phyloP scores from a whole-genome alignment of 1,140 invertebrate genomes.

The Drosophila kikkawai region DNA sequence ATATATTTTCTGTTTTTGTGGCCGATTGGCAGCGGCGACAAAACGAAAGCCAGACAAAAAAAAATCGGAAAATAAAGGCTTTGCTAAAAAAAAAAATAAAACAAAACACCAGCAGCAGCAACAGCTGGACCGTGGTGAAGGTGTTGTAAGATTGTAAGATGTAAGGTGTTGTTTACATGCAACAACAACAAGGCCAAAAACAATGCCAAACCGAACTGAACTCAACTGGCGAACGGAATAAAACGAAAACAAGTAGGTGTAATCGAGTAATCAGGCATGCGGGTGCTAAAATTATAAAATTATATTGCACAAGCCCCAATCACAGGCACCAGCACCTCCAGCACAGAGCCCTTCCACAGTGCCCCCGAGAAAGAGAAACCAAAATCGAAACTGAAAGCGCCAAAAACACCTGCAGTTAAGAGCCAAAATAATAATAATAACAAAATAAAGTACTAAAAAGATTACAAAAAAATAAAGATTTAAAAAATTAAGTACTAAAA shows the following conservation, averaged over 20 bases:
- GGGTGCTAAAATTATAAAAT: constrained; percentile 75
- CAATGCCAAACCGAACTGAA: constrained; percentile 22
- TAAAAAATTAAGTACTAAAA: no score
- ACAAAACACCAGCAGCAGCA: constrained; percentile 37
- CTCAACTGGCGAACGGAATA: constrained; percentile 4
- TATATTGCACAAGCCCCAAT: constrained; percentile 62
- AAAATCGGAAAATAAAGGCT: constrained; percentile 11
- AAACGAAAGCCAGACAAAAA: constrained; percentile 25
- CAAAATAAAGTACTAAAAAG: no score
- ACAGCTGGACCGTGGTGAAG: constrained; percentile 77
- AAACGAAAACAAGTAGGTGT: constrained; percentile 47
- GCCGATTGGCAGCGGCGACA: constrained; percentile 27
- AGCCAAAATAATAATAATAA: neutral
- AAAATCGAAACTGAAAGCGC: neutral
- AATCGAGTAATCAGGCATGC: constrained; percentile 77
- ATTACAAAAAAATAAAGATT: no score
- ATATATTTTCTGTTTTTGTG: constrained; percentile 10
- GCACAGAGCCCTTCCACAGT: constrained; percentile 2
- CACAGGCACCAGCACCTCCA: constrained; percentile 1
- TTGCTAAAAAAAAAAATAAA: constrained; percentile 9
- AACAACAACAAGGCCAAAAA: constrained; percentile 42
- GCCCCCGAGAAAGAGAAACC: neutral
- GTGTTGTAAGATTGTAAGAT: constrained; percentile 57
- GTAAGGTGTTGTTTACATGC: constrained; percentile 77
- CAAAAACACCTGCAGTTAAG: constrained; percentile 3